These are phyloP conservation scores for Galendromus occidentalis DNA, from an alignment of 1,140 invertebrate genomes.

Conservation along the genomic window DNA sequence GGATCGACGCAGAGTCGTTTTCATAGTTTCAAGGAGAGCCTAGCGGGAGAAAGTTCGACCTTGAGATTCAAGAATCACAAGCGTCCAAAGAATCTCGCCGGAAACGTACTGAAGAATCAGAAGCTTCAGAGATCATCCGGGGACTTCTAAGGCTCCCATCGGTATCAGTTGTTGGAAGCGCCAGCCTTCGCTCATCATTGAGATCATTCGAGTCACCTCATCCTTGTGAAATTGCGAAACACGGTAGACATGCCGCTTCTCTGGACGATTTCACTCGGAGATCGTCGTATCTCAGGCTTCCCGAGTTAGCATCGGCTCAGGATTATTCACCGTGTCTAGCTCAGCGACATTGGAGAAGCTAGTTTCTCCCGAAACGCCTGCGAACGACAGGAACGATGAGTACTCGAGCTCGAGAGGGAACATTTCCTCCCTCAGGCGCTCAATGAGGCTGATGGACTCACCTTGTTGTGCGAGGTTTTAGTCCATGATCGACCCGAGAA, in stretches of 20 bases:
- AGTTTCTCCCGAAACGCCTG: constrained; percentile 86
- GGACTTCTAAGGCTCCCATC: background rate
- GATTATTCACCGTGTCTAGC: constrained; percentile 51
- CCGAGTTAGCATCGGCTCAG: no score
- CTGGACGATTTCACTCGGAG: background rate
- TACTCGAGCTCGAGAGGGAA: constrained; percentile 1
- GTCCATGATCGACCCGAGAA: constrained; percentile 92
- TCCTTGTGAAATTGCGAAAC: constrained; percentile 97
- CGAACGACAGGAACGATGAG: constrained; percentile 17
- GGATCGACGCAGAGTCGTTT: constrained; percentile 91
- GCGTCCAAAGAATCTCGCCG: background rate
- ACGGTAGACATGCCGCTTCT: constrained; percentile 56
- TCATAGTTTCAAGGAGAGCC: constrained; percentile 92
- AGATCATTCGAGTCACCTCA: constrained; percentile 91
- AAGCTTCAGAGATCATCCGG: background rate
- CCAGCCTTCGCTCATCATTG: constrained; percentile 97
- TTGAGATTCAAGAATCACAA: background rate
- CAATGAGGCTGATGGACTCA: constrained; percentile 43
- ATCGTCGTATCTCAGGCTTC: background rate
- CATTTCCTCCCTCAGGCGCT: constrained; percentile 4
- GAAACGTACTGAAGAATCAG: no score
- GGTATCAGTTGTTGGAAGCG: constrained; percentile 61
- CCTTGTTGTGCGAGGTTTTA: constrained; percentile 89
- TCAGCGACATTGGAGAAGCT: constrained; percentile 98
- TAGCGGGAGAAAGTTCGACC: constrained; percentile 26